These are phyloP conservation scores for Sparus aurata DNA, from an alignment of 2,797 vertebrate species.

Conservation along the genomic window DNA sequence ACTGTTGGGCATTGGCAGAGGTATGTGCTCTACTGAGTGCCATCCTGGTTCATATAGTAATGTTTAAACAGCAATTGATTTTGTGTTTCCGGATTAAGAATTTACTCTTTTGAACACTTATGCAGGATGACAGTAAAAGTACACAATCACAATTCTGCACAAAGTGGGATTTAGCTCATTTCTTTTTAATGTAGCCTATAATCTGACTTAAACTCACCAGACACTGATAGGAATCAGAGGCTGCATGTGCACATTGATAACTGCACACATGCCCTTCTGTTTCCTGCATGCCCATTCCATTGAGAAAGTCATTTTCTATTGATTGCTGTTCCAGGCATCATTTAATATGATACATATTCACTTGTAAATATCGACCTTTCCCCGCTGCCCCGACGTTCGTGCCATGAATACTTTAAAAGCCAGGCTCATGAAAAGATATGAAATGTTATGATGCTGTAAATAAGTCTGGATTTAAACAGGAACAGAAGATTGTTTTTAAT, in stretches of 20 bases:
- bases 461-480: conserved; percentile 43
- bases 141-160: background rate
- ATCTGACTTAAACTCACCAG: background rate
- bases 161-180: background rate
- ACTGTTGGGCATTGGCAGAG: no score
- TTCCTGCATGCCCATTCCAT: conserved; percentile 63
- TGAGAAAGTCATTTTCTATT: conserved; percentile 76
- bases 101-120: background rate
- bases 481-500: background rate
- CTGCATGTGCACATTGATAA: background rate
- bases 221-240: background rate
- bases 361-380: conserved; percentile 77
- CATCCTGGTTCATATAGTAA: no score
- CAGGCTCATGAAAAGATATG: conserved; percentile 48
- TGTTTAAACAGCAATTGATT: background rate
- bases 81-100: background rate
- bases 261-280: conserved; percentile 12
- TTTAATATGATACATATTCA: conserved; percentile 79
- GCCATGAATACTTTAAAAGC: conserved; percentile 73
- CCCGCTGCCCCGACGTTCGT: conserved; percentile 46
- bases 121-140: background rate
- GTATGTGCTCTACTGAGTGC: no score
- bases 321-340: conserved; percentile 79
- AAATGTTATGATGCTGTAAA: conserved; percentile 59
- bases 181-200: background rate